Conservation (phyloP, 2,113 vertebrate species). For the Anarrhichthys ocellatus region DNA sequence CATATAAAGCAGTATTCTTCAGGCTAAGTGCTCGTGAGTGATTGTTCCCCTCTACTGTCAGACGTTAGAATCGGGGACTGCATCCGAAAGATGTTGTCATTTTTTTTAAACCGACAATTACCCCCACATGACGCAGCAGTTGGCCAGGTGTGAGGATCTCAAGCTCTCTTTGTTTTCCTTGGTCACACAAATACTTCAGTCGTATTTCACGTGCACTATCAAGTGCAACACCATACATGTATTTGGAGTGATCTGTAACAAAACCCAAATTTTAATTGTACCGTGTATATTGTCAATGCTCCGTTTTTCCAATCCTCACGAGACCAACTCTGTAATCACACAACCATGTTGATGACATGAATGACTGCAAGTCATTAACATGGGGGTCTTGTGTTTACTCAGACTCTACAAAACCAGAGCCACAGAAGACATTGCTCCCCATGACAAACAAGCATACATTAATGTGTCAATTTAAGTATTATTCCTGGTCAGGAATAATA, state of each 20-base stretch:
- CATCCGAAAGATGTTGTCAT: no score
- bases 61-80: no score
- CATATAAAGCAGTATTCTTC: neutral
- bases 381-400: neutral
- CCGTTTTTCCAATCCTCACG: neutral
- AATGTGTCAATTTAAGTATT: constrained; percentile 17
- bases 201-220: neutral
- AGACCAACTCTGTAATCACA: neutral
- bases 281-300: neutral
- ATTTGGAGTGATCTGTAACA: neutral
- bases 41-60: no score
- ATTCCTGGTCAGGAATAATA: neutral
- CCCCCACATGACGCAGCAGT: neutral
- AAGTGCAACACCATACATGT: neutral
- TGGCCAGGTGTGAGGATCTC: neutral
- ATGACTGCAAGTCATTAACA: no score
- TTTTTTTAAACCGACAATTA: no score
- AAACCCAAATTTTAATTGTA: no score
- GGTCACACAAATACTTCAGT: neutral
- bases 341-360: neutral
- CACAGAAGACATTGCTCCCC: neutral
- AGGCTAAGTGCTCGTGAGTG: no score
- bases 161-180: no score
- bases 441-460: constrained; percentile 5
- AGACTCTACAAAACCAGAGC: constrained; percentile 1